Evolutionary conservation across 1,140 invertebrate genomes (phyloP).

Genomic region (Caerostris darwini): DNA sequence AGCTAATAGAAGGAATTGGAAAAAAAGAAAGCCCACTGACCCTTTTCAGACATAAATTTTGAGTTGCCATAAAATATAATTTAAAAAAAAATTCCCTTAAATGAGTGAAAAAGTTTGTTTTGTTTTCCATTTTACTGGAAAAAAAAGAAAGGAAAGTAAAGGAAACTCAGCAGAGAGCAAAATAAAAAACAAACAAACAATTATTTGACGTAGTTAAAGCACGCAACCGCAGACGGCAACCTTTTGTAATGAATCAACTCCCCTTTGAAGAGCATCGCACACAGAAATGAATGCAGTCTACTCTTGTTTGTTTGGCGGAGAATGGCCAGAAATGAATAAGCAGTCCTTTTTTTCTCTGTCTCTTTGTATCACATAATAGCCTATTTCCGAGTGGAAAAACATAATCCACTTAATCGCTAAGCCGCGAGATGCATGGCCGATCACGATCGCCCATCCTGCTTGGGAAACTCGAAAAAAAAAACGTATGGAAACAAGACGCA

Average conservation of each 20-base stretch:
- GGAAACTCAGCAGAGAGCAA: too few relatives aligned
- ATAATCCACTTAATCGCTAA: slow-evolving; percentile 22
- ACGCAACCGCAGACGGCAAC: slow-evolving; percentile 3
- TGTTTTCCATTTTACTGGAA: too few relatives aligned
- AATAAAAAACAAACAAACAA: too few relatives aligned
- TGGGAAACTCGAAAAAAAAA: background rate
- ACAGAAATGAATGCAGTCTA: background rate
- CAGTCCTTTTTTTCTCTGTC: background rate
- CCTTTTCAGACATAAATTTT: too few relatives aligned
- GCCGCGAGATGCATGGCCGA: background rate
- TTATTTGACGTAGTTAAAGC: too few relatives aligned
- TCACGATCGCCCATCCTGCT: background rate
- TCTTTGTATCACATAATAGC: slow-evolving; percentile 25
- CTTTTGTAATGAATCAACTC: background rate
- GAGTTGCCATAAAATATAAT: too few relatives aligned
- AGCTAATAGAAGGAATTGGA: too few relatives aligned
- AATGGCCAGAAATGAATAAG: background rate
- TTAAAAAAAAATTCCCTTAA: too few relatives aligned
- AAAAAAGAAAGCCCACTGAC: too few relatives aligned
- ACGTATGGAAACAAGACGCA: background rate
- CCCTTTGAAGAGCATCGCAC: background rate
- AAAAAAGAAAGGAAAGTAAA: too few relatives aligned
- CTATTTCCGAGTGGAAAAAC: background rate
- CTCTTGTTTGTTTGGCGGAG: background rate
- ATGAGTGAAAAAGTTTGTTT: too few relatives aligned